Evolutionary conservation across 2,888 invertebrate genomes (phyloP).

Genomic region (Nymphalis urticae): DNA sequence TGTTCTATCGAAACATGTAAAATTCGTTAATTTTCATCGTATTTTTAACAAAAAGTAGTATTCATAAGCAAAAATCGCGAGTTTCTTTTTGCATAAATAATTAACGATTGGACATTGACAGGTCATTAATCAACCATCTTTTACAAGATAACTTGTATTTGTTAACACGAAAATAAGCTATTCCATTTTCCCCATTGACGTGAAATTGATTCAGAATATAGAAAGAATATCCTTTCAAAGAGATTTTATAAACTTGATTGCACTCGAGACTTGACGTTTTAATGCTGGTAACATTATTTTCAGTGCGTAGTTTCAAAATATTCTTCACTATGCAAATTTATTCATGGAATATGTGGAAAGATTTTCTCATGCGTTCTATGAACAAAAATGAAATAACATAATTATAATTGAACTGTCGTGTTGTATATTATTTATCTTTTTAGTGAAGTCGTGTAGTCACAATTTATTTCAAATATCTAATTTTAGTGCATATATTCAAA

Average conservation of each 20-base stretch:
- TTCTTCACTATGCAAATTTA: constrained; percentile 8
- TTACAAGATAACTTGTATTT: constrained; percentile 50
- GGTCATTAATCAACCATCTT: constrained; percentile 51
- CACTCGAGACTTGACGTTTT: constrained; percentile 12
- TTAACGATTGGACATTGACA: constrained; percentile 48
- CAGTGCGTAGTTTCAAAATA: constrained; percentile 7
- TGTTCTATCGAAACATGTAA: not conserved
- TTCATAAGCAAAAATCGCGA: constrained; percentile 31
- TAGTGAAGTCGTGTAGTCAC: not conserved
- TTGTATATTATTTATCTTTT: not conserved
- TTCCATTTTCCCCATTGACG: constrained; percentile 27
- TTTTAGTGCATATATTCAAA: too few relatives aligned
- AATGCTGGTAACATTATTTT: not conserved
- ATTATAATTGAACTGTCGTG: constrained; percentile 1
- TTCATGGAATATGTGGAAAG: constrained; percentile 5
- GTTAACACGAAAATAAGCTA: constrained; percentile 45
- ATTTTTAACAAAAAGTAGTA: constrained; percentile 6
- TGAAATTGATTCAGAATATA: constrained; percentile 26
- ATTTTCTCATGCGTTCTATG: constrained; percentile 1
- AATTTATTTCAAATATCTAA: too few relatives aligned
- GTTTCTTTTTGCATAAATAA: constrained; percentile 50
- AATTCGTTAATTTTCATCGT: not conserved
- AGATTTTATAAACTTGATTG: constrained; percentile 11
- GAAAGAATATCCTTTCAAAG: constrained; percentile 9
- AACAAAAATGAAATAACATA: constrained; percentile 3